A percentile compares a stretch with the other conserved stretches of the same genome.
These are phyloP conservation scores for Chymomyza procnemis DNA, from an alignment of 2,888 invertebrate genomes.

Conservation along the genomic window DNA sequence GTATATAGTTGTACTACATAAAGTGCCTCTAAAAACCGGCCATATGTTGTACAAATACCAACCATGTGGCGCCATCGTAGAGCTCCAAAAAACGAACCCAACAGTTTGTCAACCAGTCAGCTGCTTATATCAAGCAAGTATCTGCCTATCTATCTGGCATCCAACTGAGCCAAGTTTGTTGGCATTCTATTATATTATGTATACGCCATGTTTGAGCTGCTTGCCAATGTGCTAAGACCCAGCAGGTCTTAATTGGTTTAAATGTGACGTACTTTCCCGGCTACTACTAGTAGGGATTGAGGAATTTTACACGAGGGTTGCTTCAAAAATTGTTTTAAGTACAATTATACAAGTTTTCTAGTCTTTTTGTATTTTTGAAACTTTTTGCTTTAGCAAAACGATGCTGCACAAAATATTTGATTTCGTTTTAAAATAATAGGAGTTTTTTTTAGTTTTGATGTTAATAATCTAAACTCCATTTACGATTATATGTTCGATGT, in stretches of 20 bases:
- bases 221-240: constrained; percentile 17
- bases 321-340: no score
- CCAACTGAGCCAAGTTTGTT: constrained; percentile 25
- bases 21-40: constrained; percentile 30
- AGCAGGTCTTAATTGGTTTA: constrained; percentile 41
- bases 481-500: no score
- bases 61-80: constrained; percentile 1
- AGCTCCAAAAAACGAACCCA: constrained; percentile 8
- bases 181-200: constrained; percentile 41
- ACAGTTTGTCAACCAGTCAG: background rate
- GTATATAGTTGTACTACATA: background rate
- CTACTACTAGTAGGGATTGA: background rate
- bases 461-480: no score
- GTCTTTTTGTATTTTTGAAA: no score
- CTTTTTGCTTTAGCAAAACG: no score
- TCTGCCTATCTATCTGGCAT: background rate
- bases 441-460: no score
- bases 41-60: constrained; percentile 61
- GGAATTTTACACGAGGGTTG: no score
- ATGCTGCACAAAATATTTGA: no score
- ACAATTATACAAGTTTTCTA: no score
- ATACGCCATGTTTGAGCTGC: constrained; percentile 37
- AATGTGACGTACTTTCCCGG: constrained; percentile 1
- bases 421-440: no score
- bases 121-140: no score